Percentiles rank a stretch among this genome's conserved stretches.
These are phyloP conservation scores for Limonius californicus DNA, from an alignment of 1,140 invertebrate species.

Conservation along the genomic window DNA sequence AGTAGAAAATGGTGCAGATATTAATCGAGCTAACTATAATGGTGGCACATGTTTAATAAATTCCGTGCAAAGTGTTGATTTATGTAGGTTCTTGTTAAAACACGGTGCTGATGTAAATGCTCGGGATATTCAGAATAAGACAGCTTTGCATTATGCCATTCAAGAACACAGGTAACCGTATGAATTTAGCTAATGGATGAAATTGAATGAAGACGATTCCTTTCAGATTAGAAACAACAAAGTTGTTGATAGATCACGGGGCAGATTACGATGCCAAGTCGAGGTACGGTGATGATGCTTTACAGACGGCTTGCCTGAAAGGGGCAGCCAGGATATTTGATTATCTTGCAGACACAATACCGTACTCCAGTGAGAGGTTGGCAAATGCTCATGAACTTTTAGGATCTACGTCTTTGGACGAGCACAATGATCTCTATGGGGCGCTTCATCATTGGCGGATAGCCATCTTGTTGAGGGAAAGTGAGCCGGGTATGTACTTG, in stretches of 20 bases:
- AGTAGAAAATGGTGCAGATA: constrained; percentile 80
- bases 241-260: constrained; percentile 72
- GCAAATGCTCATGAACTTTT: constrained; percentile 83
- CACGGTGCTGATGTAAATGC: constrained; percentile 81
- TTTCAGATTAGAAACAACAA: constrained; percentile 73
- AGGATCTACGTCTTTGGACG: constrained; percentile 79
- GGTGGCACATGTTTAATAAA: constrained; percentile 93
- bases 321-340: constrained; percentile 79
- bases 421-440: constrained; percentile 68
- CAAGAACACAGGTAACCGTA: constrained; percentile 77
- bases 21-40: constrained; percentile 82
- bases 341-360: constrained; percentile 62
- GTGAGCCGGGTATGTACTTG: constrained; percentile 30
- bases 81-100: constrained; percentile 77
- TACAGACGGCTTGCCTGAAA: constrained; percentile 86
- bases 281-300: constrained; percentile 82
- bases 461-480: constrained; percentile 56
- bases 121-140: constrained; percentile 85
- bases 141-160: constrained; percentile 90
- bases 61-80: constrained; percentile 78
- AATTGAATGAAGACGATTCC: no score
- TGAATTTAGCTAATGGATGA: no score
- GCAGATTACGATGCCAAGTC: constrained; percentile 75
- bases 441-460: constrained; percentile 65
- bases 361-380: constrained; percentile 62